phyloP scores from a whole-genome alignment of 2,113 vertebrate species.

The Asarcornis scutulata region DNA sequence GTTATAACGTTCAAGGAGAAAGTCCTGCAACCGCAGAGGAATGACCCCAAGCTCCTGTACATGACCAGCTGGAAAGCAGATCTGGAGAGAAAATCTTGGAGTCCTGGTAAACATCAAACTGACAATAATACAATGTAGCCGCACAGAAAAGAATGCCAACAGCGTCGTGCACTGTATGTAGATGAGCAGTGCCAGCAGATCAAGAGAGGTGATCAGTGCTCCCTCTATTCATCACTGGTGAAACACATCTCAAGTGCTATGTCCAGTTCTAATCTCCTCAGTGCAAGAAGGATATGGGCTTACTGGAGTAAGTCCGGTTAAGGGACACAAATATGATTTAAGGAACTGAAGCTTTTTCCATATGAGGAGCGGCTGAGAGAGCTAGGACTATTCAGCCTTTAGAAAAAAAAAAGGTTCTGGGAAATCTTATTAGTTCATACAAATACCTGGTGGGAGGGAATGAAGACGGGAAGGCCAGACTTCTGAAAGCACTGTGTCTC shows the following conservation, averaged over 20 bases:
- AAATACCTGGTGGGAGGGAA: background rate
- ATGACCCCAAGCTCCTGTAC: background rate
- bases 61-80: background rate
- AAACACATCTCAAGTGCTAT: accelerated
- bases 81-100: background rate
- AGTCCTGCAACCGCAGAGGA: background rate
- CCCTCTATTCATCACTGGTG: background rate
- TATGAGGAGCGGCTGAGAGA: background rate
- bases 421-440: background rate
- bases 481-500: background rate
- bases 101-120: background rate
- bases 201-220: background rate
- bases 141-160: background rate
- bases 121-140: background rate
- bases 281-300: background rate
- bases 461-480: background rate
- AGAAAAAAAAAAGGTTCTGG: background rate
- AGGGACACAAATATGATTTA: background rate
- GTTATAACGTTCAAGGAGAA: background rate
- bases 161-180: background rate
- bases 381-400: background rate
- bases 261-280: background rate
- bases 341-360: background rate
- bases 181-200: background rate
- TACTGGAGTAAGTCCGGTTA: background rate